These are phyloP conservation scores for Menura novaehollandiae DNA, from an alignment of 2,113 vertebrate species.

Conservation along the genomic window DNA sequence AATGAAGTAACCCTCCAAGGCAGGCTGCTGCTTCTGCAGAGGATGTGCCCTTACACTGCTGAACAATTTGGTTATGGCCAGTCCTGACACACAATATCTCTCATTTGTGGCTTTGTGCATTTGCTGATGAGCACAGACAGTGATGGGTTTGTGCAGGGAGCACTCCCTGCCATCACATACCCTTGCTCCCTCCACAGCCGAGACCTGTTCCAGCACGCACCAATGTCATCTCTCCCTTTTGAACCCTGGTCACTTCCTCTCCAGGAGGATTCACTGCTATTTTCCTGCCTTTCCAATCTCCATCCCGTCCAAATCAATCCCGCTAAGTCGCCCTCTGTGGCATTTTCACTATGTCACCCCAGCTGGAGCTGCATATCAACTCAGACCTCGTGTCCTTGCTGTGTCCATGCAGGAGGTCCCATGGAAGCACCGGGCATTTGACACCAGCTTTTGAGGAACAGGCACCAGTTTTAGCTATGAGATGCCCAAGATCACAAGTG, in stretches of 20 bases:
- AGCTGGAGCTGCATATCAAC: neutral
- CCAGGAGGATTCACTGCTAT: neutral
- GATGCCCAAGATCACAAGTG: neutral
- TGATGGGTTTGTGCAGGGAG: neutral
- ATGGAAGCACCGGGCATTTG: neutral
- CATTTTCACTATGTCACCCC: neutral
- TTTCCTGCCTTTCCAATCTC: neutral
- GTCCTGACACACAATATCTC: neutral
- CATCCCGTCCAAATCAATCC: neutral
- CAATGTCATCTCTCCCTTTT: neutral
- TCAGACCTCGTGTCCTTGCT: neutral
- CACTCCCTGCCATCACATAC: neutral
- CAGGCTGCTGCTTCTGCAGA: neutral
- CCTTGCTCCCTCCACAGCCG: neutral
- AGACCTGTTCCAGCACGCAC: neutral
- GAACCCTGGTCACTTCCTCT: neutral
- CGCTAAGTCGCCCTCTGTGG: neutral
- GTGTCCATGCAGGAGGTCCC: neutral
- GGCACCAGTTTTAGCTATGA: neutral
- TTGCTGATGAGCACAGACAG: neutral
- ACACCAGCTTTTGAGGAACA: constrained; percentile 1
- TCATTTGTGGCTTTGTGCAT: neutral
- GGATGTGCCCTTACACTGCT: neutral
- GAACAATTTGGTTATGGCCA: neutral
- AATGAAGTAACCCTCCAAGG: neutral